Evolutionary conservation across 2,797 vertebrate genomes (phyloP), one percentile per base, ranked within the genome.

Genomic region (Hylomyscus alleni): DNA sequence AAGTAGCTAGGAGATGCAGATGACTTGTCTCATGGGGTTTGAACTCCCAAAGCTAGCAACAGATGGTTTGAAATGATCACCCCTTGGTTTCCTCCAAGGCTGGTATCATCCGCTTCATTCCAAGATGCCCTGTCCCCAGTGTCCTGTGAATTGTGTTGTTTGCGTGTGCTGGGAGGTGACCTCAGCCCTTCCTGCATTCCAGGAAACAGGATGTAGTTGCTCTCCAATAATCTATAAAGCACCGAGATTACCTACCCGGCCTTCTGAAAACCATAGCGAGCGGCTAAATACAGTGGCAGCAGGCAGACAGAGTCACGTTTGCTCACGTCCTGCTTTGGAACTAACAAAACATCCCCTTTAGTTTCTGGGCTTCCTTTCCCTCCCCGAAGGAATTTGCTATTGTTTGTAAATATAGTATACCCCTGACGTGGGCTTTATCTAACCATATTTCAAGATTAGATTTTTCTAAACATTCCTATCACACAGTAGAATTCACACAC

Each of bases 321-420:
- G n/a, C 6, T 1, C 2, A 84, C 60, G 93, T 98, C 97, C 97
- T 97, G 97, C 94, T 97, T 94, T 94, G 85, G 37, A 90, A 85
- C 72, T 52, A 93, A 65, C 95, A 97, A 95, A 97, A 97, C 96
- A 97, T 97, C 95, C 94, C 90, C 73, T 96, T 56, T 2, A 50
- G 93, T 69, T 69, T 37, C 81, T 40, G 19, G 0, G 86, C 77
- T 97, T 98, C 97, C 97, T 95, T 78, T 91, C 84, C 96, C 96
- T 89, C 95, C 96, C 97, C 90, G 15, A 69, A 97, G 97, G 97
- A 98, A 97, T 98, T 86, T 80, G 90, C 96, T 90, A 97, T 97
- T 97, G 97, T 97, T 96, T 97, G 96, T 98, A 98, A 98, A 98
- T 97, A 97, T 93, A 96, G 94, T 24, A 77, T 31, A 37, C n/a